These are phyloP conservation scores for Tetropium fuscum DNA, from an alignment of 2,888 invertebrate species.

Conservation along the genomic window DNA sequence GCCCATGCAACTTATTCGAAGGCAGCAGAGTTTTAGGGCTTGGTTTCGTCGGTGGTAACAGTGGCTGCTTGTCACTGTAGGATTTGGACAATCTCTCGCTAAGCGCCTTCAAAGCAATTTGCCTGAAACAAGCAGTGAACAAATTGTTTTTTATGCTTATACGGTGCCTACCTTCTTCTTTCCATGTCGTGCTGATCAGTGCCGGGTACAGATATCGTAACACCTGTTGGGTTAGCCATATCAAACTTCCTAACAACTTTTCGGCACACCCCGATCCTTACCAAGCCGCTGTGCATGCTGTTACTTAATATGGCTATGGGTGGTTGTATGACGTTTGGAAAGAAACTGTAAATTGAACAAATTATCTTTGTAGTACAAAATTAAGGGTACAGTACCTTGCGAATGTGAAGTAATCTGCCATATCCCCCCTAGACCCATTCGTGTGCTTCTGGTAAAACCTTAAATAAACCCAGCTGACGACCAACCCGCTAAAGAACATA, in stretches of 20 bases:
- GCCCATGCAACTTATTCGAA: conserved; percentile 48
- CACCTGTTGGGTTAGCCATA: conserved; percentile 81
- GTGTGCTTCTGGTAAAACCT: conserved; percentile 96
- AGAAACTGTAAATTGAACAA: conserved; percentile 79
- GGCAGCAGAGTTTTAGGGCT: conserved; percentile 60
- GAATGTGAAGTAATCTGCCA: conserved; percentile 97
- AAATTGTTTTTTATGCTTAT: no score
- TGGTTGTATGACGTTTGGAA: conserved; percentile 94
- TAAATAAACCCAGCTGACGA: conserved; percentile 94
- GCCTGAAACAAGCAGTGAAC: conserved; percentile 81
- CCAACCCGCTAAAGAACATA: conserved; percentile 93
- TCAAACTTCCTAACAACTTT: conserved; percentile 85
- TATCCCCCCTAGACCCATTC: conserved; percentile 93
- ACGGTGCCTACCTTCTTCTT: conserved; percentile 89
- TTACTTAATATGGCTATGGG: conserved; percentile 88
- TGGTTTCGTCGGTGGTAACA: conserved; percentile 70
- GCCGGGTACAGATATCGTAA: conserved; percentile 92
- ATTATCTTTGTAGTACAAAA: background rate
- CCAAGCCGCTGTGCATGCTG: conserved; percentile 85
- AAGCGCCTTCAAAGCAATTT: conserved; percentile 94
- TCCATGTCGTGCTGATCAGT: conserved; percentile 96
- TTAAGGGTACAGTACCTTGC: conserved; percentile 85
- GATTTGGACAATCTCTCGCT: conserved; percentile 88
- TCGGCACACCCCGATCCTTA: conserved; percentile 84
- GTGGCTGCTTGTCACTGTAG: conserved; percentile 70